phyloP scores from a whole-genome alignment of 2,888 invertebrate species.

The Lymantria dispar region DNA sequence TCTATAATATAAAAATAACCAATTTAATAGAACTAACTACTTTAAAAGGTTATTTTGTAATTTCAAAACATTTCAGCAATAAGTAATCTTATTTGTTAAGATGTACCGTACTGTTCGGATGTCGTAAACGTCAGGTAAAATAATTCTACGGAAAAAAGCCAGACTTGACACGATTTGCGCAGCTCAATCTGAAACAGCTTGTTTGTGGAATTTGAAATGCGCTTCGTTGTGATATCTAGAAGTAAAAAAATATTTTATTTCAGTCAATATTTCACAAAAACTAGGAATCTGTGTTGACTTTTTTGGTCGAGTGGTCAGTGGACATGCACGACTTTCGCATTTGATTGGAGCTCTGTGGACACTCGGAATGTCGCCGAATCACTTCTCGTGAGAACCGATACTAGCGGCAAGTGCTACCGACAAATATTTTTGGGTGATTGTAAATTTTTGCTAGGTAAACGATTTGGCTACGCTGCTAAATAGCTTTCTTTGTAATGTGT shows the following conservation, averaged over 20 bases:
- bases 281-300: conserved; percentile 59
- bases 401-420: conserved; percentile 61
- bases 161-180: conserved; percentile 3
- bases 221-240: conserved; percentile 13
- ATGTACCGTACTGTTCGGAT: background rate
- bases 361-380: conserved; percentile 66
- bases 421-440: conserved; percentile 66
- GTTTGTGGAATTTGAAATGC: conserved; percentile 16
- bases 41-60: background rate
- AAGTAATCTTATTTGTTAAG: background rate
- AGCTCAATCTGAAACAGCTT: conserved; percentile 9
- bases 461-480: conserved; percentile 69
- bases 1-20: background rate
- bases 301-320: conserved; percentile 66
- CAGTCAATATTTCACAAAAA: conserved; percentile 56
- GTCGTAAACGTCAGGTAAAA: conserved; percentile 1
- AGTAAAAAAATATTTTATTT: conserved; percentile 33
- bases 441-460: conserved; percentile 75
- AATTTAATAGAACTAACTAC: background rate
- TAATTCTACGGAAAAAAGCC: background rate
- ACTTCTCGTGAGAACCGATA: conserved; percentile 78
- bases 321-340: conserved; percentile 79
- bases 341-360: conserved; percentile 69
- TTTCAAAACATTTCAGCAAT: background rate
- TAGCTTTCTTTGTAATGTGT: conserved; percentile 67